A percentile compares a stretch with the other conserved stretches of the same genome.
Conservation (phyloP, 2,888 invertebrate species). For the Harpalus rubripes region DNA sequence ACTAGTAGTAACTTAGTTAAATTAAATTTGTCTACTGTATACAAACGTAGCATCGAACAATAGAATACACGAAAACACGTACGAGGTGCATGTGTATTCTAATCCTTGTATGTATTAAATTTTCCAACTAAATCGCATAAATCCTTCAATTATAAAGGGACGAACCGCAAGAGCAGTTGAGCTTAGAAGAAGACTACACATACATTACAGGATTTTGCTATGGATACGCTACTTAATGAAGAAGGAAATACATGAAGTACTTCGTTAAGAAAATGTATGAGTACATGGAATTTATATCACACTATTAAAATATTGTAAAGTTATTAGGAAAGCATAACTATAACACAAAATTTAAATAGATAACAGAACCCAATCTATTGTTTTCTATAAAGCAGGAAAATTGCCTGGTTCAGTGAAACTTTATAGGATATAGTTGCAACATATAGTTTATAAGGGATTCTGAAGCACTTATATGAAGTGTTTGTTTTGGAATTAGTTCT, state of each 20-base stretch:
- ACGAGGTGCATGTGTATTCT: slow-evolving; percentile 8
- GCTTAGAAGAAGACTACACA: not conserved
- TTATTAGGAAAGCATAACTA: no score
- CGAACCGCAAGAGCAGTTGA: slow-evolving; percentile 5
- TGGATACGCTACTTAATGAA: not conserved
- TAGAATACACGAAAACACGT: slow-evolving; percentile 5
- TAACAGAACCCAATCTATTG: no score
- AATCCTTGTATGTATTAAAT: slow-evolving; percentile 47
- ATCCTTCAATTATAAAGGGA: slow-evolving; percentile 52
- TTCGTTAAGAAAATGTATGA: no score
- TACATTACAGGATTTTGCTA: not conserved
- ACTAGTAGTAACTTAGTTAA: not conserved
- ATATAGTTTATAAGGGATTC: no score
- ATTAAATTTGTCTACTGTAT: not conserved
- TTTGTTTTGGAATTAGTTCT: no score
- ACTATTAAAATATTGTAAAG: no score
- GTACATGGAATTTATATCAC: no score
- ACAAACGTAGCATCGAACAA: not conserved
- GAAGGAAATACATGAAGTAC: not conserved
- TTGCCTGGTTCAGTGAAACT: no score
- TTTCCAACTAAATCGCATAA: slow-evolving; percentile 51
- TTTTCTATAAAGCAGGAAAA: no score
- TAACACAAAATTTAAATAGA: no score
- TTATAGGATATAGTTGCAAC: no score
- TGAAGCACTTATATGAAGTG: no score